Evolutionary conservation across 2,888 invertebrate species (phyloP).

Genomic region (Ormia ochracea): DNA sequence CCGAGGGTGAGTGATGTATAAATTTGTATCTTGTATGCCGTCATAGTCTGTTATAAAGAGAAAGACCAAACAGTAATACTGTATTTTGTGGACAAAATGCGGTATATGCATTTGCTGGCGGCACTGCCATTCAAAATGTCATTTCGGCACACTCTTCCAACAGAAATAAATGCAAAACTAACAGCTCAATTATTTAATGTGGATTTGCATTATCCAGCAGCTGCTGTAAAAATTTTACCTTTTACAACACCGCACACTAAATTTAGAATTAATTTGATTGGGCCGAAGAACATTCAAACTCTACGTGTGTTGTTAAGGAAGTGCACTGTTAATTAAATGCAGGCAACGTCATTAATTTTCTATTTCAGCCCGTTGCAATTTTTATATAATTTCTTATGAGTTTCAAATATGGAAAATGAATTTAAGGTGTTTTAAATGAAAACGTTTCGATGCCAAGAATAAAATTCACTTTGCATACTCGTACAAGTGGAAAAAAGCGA

Average conservation of each 20-base stretch:
- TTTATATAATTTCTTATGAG: not conserved
- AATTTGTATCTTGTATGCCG: no score
- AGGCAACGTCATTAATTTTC: slow-evolving; percentile 12
- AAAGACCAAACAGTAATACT: no score
- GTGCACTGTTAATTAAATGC: slow-evolving; percentile 56
- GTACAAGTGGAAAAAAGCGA: slow-evolving; percentile 2
- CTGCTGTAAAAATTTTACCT: slow-evolving; percentile 67
- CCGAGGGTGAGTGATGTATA: no score
- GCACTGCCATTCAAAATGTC: no score
- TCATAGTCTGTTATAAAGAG: no score
- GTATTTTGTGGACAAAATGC: no score
- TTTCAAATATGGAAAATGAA: slow-evolving; percentile 15
- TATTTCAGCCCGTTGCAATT: not conserved
- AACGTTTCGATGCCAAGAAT: slow-evolving; percentile 54
- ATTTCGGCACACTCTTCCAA: not conserved
- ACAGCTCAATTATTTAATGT: slow-evolving; percentile 74
- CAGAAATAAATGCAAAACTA: slow-evolving; percentile 72
- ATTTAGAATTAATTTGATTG: slow-evolving; percentile 19
- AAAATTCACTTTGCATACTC: not conserved
- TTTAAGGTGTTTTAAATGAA: slow-evolving; percentile 60
- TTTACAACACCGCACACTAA: slow-evolving; percentile 29
- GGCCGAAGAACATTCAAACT: slow-evolving; percentile 39
- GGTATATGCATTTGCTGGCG: no score
- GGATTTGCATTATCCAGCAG: slow-evolving; percentile 68
- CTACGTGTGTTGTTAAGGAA: slow-evolving; percentile 55